These are phyloP conservation scores for Isaurus tuberculatus DNA, from an alignment of 92 coral and sea anemone genomes.

Conservation along the genomic window DNA sequence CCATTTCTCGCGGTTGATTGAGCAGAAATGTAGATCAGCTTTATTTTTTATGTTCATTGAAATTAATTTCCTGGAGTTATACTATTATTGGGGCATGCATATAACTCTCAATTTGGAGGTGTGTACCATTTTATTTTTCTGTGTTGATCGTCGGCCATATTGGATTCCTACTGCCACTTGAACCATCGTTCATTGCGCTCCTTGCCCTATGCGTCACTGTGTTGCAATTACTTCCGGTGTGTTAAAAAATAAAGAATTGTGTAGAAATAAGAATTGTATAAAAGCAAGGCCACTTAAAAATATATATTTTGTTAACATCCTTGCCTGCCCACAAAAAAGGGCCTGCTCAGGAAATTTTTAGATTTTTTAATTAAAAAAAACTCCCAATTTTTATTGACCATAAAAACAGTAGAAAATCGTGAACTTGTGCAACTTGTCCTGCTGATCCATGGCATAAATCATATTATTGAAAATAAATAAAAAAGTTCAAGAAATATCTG, in stretches of 20 bases:
- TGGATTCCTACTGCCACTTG: slow-evolving; percentile 9
- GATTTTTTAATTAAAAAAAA: no score
- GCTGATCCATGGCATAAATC: no score
- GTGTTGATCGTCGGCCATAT: slow-evolving; percentile 44
- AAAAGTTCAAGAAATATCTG: no score
- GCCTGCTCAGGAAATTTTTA: no score
- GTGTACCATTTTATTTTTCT: slow-evolving; percentile 1
- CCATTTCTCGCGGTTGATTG: not conserved
- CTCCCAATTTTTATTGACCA: no score
- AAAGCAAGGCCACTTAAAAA: not conserved
- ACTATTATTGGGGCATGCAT: not conserved
- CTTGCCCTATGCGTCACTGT: not conserved
- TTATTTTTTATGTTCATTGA: not conserved
- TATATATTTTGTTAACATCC: not conserved
- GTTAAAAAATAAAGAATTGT: not conserved
- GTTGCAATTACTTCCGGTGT: slow-evolving; percentile 35
- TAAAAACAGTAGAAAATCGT: no score
- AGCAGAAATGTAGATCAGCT: not conserved
- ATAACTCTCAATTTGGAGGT: not conserved
- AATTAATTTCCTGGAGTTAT: no score
- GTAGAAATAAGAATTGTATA: no score
- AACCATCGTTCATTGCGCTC: slow-evolving; percentile 37
- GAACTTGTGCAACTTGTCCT: no score
- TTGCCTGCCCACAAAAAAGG: not conserved
- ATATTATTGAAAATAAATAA: no score